phyloP scores from a whole-genome alignment of 2,888 invertebrate genomes.

The Mythimna vitellina region DNA sequence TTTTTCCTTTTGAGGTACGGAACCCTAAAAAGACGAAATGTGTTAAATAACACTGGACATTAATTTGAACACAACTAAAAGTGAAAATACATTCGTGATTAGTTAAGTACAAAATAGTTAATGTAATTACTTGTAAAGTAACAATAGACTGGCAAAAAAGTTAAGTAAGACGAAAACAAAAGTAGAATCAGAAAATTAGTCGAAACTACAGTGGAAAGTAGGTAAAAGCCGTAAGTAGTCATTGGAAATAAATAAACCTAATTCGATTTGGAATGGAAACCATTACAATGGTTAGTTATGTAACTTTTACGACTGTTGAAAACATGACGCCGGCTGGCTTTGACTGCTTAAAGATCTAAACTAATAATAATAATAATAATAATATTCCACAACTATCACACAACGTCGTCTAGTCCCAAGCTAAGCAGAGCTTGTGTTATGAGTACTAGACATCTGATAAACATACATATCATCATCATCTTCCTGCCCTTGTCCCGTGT shows the following conservation, averaged over 20 bases:
- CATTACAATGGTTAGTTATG: conserved; percentile 34
- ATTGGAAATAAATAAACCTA: conserved; percentile 49
- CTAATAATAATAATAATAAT: no score
- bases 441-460: no score
- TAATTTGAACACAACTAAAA: background rate
- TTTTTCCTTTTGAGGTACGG: no score
- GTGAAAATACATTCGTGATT: conserved; percentile 25
- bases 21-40: background rate
- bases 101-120: conserved; percentile 23
- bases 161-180: conserved; percentile 50
- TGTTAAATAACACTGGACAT: background rate
- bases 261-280: conserved; percentile 25
- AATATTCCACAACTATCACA: no score
- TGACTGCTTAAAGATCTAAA: background rate
- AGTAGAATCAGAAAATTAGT: conserved; percentile 33
- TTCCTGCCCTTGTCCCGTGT: no score
- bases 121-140: background rate
- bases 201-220: conserved; percentile 43
- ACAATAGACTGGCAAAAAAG: conserved; percentile 15
- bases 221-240: conserved; percentile 25
- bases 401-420: no score
- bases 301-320: conserved; percentile 12
- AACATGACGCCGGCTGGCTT: background rate
- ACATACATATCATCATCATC: no score
- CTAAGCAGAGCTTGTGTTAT: no score